Evolutionary conservation across 2,113 vertebrate genomes (phyloP), one percentile per base, ranked within the genome.

Genomic region (Pardalotus punctatus): DNA sequence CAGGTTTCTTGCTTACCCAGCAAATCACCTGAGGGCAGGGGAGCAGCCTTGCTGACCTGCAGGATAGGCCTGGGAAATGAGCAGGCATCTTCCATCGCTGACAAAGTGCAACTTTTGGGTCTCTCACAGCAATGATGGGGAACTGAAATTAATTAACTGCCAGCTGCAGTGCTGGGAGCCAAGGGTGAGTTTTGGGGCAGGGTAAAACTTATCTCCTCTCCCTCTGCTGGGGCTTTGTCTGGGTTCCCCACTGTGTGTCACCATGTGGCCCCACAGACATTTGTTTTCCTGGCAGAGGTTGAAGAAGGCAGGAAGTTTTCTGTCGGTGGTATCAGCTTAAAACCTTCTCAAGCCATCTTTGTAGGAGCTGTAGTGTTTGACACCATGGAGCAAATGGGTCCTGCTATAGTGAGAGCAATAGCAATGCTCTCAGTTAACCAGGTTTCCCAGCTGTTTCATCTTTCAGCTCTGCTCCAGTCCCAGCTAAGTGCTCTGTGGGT

Each of bases 61-160:
- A 1, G 4, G 20, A 5, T 5, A 7, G 7, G 17, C 27, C 23
- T 42, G 35, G 14, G 40, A 33, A 54, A 11, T 0, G 4, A 66
- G 47, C 42, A 57, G 80, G 51, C 11, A 40, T 16, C 43, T 48
- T 31, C 56, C 24, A 0, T 2, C 38, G 51, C 61, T 86, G 57
- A 24, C 23, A 21, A 50, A 25, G 12, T 25, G 48, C 8, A 15
- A 1, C 22, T 64, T 79, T 29, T 3, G 9, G 0, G 11, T 42
- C 31, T 69, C 10, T 57, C 10, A 5, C 36, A 40, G 14, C 20
- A 45, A 2, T 15, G 18, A n/a, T 11, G 7, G 5, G 27, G 3
- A 72, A 22, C 14, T 3, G 9, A n/a, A 67, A 58, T 28, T 5
- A 71, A 9, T 36, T 57, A 38, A 9, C 25, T 45, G 14, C 24